Percentiles rank a stretch among this genome's conserved stretches.
phyloP scores from a whole-genome alignment of 2,113 vertebrate genomes.

The Brachypteracias leptosomus region DNA sequence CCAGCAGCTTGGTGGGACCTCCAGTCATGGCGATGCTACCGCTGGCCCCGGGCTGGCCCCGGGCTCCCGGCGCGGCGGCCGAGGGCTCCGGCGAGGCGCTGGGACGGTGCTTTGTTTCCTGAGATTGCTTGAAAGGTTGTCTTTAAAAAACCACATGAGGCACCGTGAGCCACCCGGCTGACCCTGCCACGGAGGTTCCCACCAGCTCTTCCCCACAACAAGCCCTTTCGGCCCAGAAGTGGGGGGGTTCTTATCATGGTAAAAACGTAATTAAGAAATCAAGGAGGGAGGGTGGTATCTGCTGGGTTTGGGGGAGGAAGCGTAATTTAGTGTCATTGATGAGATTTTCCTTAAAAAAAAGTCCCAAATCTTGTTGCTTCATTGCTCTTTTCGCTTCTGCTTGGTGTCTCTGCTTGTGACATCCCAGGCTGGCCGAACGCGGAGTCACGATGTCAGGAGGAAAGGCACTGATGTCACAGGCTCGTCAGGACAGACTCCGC shows the following conservation, averaged over 20 bases:
- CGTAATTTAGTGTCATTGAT: neutral
- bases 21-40: rapidly evolving
- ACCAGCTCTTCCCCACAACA: neutral
- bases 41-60: neutral
- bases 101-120: constrained; percentile 17
- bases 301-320: constrained; percentile 1
- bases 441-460: neutral
- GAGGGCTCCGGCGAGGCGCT: rapidly evolving
- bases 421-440: neutral
- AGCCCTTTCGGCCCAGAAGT: neutral
- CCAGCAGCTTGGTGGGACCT: neutral
- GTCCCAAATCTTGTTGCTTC: neutral
- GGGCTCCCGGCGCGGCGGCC: rapidly evolving
- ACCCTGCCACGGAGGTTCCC: neutral
- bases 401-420: constrained; percentile 4
- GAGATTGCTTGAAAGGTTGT: constrained; percentile 35
- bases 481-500: neutral
- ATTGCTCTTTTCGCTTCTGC: neutral
- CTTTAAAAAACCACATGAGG: neutral
- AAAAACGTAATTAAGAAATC: neutral
- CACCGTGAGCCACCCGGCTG: neutral
- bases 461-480: constrained; percentile 71
- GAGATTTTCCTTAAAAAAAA: neutral
- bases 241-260: neutral
- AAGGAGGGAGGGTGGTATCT: neutral